Conservation (phyloP, 2,797 vertebrate species). For the Lithobates sylvaticus region DNA sequence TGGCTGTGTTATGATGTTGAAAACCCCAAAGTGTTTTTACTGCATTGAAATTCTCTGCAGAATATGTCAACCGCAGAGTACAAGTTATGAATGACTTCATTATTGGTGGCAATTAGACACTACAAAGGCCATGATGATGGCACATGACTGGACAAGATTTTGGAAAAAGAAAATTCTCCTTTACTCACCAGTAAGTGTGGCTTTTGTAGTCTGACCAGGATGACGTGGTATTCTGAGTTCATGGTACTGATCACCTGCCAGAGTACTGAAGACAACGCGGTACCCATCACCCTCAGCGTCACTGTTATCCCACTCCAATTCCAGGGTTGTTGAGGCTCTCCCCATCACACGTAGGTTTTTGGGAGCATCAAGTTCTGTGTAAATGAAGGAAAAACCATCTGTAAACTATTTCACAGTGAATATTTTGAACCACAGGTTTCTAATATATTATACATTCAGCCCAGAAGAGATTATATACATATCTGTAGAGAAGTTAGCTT, state of each 20-base stretch:
- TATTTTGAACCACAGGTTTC: neutral
- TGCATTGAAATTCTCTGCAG: no score
- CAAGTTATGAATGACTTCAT: no score
- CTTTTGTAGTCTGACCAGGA: conserved; percentile 83
- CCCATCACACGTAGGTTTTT: conserved; percentile 90
- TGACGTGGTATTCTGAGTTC: conserved; percentile 85
- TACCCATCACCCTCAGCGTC: conserved; percentile 92
- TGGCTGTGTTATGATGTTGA: no score
- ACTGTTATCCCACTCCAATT: conserved; percentile 97
- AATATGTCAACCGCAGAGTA: no score
- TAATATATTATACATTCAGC: conserved; percentile 5
- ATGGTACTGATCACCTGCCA: conserved; percentile 94
- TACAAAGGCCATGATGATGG: no score
- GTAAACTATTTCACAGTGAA: neutral
- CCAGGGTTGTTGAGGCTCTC: conserved; percentile 85
- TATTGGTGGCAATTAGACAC: no score
- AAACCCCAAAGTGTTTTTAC: no score
- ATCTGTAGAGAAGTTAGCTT: neutral
- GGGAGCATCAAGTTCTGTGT: conserved; percentile 95
- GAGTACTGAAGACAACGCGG: conserved; percentile 93
- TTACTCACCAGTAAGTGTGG: conserved; percentile 84
- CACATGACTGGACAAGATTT: no score
- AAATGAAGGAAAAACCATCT: conserved; percentile 24
- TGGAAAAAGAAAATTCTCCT: no score
- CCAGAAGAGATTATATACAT: neutral